A percentile compares a stretch with the other conserved stretches of the same genome.
phyloP scores from a whole-genome alignment of 2,797 vertebrate genomes.

The Gallinago stenura region DNA sequence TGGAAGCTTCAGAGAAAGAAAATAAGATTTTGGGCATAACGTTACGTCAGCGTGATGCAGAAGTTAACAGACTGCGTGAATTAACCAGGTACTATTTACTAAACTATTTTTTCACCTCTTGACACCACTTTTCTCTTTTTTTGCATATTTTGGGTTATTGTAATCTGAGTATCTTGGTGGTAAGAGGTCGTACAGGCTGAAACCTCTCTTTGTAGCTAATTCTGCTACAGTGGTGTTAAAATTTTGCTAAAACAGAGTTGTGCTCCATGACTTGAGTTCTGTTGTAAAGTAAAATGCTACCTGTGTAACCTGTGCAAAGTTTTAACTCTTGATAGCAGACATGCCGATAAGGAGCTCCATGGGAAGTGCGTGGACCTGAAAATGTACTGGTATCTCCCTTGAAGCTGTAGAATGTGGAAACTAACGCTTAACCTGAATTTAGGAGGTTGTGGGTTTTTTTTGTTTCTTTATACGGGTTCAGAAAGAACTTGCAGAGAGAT shows the following conservation, averaged over 20 bases:
- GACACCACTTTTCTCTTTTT: neutral
- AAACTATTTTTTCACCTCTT: neutral
- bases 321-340: neutral
- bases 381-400: neutral
- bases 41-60: slow-evolving; percentile 83
- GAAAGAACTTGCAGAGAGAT: neutral
- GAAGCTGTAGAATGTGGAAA: neutral
- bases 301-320: rapidly evolving
- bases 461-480: neutral
- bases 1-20: slow-evolving; percentile 84
- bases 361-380: neutral
- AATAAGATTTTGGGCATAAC: slow-evolving; percentile 83
- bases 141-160: neutral
- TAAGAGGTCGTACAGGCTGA: neutral
- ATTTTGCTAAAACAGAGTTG: neutral
- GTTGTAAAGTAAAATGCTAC: neutral
- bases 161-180: neutral
- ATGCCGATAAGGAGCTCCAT: neutral
- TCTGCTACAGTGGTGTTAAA: neutral
- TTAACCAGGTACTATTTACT: slow-evolving; percentile 78
- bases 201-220: neutral
- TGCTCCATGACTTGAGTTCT: neutral
- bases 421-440: neutral
- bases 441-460: neutral
- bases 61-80: slow-evolving; percentile 82